These are phyloP conservation scores for Drosophila histrio DNA, from an alignment of 2,888 invertebrate genomes.

Conservation along the genomic window DNA sequence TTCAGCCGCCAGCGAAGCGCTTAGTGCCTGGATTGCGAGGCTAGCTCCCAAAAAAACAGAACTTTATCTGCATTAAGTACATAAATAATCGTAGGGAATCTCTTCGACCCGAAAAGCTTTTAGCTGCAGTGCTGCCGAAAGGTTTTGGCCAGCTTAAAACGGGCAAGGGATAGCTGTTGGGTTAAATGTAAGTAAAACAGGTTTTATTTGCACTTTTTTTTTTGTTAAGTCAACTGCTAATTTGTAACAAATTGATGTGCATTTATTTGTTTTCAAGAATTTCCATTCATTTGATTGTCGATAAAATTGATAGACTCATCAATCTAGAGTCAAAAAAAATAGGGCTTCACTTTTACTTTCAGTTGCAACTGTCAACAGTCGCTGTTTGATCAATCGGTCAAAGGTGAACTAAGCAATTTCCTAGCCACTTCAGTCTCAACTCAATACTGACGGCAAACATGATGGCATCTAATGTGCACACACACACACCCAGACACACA, in stretches of 20 bases:
- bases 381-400: neutral
- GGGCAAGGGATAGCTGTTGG: neutral
- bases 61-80: constrained; percentile 67
- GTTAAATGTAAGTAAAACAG: neutral
- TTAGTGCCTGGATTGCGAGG: constrained; percentile 20
- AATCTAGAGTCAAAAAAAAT: neutral
- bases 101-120: constrained; percentile 51
- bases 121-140: constrained; percentile 33
- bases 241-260: constrained; percentile 29
- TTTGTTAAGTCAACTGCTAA: constrained; percentile 27
- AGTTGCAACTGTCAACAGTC: neutral
- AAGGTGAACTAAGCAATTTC: neutral
- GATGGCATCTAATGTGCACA: constrained; percentile 23
- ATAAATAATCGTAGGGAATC: constrained; percentile 51
- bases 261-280: neutral
- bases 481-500: constrained; percentile 1
- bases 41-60: constrained; percentile 36
- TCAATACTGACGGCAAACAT: constrained; percentile 16
- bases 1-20: constrained; percentile 41
- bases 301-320: constrained; percentile 16
- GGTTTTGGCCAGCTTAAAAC: neutral
- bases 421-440: neutral
- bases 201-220: neutral
- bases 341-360: neutral
- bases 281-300: constrained; percentile 14